These are phyloP conservation scores for Cheilosia soror DNA, from an alignment of 2,888 invertebrate species.

Conservation along the genomic window DNA sequence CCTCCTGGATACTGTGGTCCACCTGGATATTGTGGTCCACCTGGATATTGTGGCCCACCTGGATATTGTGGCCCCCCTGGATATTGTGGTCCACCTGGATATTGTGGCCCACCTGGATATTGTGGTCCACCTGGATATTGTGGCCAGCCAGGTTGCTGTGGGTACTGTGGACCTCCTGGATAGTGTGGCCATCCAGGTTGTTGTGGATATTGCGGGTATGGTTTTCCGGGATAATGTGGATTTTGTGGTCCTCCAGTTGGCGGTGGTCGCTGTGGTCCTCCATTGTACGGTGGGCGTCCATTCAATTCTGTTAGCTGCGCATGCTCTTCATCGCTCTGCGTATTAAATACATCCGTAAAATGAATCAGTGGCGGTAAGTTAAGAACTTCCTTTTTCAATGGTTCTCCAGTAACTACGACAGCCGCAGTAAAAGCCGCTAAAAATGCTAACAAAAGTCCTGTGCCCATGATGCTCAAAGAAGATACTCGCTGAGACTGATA, in stretches of 20 bases:
- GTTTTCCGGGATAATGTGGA: background rate
- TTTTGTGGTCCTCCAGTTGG: background rate
- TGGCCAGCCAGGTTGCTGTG: background rate
- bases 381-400: constrained; percentile 55
- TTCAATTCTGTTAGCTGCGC: constrained; percentile 17
- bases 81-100: background rate
- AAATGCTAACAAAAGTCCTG: constrained; percentile 8
- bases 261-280: background rate
- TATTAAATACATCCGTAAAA: constrained; percentile 54
- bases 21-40: background rate
- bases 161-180: background rate
- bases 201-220: background rate
- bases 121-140: background rate
- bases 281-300: background rate
- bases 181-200: background rate
- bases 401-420: constrained; percentile 9
- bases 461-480: constrained; percentile 36
- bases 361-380: constrained; percentile 59
- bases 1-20: background rate
- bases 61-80: background rate
- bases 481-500: constrained; percentile 26
- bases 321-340: constrained; percentile 20
- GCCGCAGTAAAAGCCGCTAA: constrained; percentile 24
- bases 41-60: background rate
- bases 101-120: background rate